A percentile compares a stretch with the other conserved stretches of the same genome.
phyloP scores from a whole-genome alignment of 2,888 invertebrate species.

The Entomobrya proxima region DNA sequence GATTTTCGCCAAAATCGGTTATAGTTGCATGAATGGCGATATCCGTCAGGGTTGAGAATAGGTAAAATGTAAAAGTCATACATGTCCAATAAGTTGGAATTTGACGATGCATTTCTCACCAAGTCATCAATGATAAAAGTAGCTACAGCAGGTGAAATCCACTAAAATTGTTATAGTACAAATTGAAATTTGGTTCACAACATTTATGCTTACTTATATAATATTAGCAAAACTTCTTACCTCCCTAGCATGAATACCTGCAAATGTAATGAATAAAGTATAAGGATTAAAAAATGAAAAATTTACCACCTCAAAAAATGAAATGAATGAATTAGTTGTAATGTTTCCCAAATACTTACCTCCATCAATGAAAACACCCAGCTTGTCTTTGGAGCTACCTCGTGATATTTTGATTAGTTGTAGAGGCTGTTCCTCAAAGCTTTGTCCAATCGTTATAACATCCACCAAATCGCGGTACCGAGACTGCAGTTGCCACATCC shows the following conservation, averaged over 20 bases:
- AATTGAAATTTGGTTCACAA: neutral
- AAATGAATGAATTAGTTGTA: neutral
- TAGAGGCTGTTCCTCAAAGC: slow-evolving; percentile 52
- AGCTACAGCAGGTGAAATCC: slow-evolving; percentile 56
- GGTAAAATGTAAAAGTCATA: slow-evolving; percentile 66
- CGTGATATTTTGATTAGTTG: slow-evolving; percentile 57
- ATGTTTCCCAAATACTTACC: slow-evolving; percentile 28
- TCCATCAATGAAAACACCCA: slow-evolving; percentile 64
- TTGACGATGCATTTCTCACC: slow-evolving; percentile 23
- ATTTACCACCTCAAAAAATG: neutral
- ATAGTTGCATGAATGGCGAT: slow-evolving; percentile 59
- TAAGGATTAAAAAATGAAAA: no score
- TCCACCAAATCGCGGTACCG: slow-evolving; percentile 39
- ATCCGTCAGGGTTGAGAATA: slow-evolving; percentile 45
- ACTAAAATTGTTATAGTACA: slow-evolving; percentile 14
- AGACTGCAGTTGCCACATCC: slow-evolving; percentile 44
- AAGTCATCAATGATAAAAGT: slow-evolving; percentile 61
- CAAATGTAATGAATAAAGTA: neutral
- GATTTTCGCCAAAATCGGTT: slow-evolving; percentile 65
- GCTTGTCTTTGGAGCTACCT: slow-evolving; percentile 33
- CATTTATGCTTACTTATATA: neutral
- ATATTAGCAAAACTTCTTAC: neutral
- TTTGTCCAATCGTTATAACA: slow-evolving; percentile 52
- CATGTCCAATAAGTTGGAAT: slow-evolving; percentile 24
- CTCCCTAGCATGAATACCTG: slow-evolving; percentile 62